Evolutionary conservation across 2,113 vertebrate species (phyloP), one percentile per base, ranked within the genome.

Genomic region (Tragelaphus buxtoni): DNA sequence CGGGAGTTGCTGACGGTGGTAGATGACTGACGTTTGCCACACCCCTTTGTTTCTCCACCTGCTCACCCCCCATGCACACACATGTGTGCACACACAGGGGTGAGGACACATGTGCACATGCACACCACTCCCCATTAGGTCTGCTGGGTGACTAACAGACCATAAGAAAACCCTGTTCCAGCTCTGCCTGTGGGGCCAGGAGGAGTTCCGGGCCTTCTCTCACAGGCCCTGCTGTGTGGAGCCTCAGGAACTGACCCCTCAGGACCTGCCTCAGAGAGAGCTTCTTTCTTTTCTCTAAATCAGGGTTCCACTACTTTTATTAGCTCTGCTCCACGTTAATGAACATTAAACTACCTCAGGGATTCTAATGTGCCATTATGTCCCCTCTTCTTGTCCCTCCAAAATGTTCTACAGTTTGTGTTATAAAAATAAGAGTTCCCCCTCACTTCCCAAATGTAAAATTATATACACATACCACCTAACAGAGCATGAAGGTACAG

Each of bases 401-500:
- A 51, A 65, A 55, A 69, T 49, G 39, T 47, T 84, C 49, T 77
- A 12, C 30, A 26, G 12, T 95, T 88, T 81, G 14, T 72, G 9
- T 89, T 53, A 47, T 63, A 86, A 82, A 95, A 90, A 30, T 63
- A 58, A 87, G 5, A 11, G 42, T 65, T 76, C 28, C n/a, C 1
- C 49, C 9, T 92, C 7, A 14, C 87, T 61, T 86, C 81, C 72
- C 72, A 86, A 94, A 55, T 55, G 22, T 39, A 58, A 88, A 53
- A 55, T 72, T 28, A 32, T n/a, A 53, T n/a, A 53, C 47, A 32
- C 42, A 6, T 61, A 47, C 80, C 39, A 61, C 17, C 61, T 35
- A 47, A 63, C 84, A 53, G 47, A 56, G n/a, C 35, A 14, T 3
- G 11, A 30, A 55, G 7, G 30, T 60, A 12, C 24, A 58, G 77